Evolutionary conservation across 2,888 invertebrate species (phyloP), one percentile per base, ranked within the genome.

Genomic region (Oligia fasciuncula): DNA sequence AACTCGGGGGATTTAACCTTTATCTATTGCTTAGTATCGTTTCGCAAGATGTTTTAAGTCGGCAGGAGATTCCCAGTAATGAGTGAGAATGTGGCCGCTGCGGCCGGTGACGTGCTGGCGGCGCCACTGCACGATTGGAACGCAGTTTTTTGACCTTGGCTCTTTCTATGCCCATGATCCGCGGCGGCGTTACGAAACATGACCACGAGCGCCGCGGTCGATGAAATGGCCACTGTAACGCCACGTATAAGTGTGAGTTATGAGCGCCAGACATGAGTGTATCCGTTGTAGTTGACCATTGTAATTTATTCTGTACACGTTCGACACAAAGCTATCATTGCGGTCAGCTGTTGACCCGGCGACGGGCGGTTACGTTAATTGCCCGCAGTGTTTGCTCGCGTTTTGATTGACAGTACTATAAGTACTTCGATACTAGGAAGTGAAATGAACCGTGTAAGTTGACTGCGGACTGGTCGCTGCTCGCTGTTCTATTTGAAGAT

Each of bases 91-190:
- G 78, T 70, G 77, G 76, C 60, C 49, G 77, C 69, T 67, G 73
- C 71, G 77, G 74, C 71, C 77, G 79, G 79, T 84, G 83, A 79
- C 80, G 80, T 66, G 73, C 67, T 77, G 63, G 29, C 80, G 80
- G 77, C 72, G 62, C 73, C 57, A 66, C 29, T 68, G 76, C 80
- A 77, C 87, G 85, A 87, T 79, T 87, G 87, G 84, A 89, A 88
- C 83, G 87, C 85, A 87, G 83, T 86, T 88, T 90, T 87, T 81
- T 86, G 88, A 87, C 91, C 90, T 91, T 91, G 89, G 82, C 85
- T 91, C 86, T 90, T 86, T 89, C 86, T 85, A 89, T 83, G 83
- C 79, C 86, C 91, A 87, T 91, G 90, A 90, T 91, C 86, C 69
- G 88, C 72, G 71, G 77, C 71, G 68, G 75, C 65, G 84, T 92